Percentiles rank a stretch among this genome's conserved stretches.
Conservation (phyloP, 2,888 invertebrate species). For the Aspidapion aeneum region DNA sequence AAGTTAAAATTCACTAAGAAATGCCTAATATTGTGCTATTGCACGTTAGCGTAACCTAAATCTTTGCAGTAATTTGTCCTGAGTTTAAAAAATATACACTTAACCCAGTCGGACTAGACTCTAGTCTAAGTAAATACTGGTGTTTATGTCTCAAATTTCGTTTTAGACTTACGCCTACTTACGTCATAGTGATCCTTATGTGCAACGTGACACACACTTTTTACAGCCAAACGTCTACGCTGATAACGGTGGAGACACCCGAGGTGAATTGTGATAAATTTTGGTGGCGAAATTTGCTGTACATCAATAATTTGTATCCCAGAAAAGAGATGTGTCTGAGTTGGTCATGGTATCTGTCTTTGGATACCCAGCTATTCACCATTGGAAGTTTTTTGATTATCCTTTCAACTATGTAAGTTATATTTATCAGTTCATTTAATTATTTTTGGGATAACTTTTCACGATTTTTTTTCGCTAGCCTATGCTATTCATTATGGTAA, state of each 20-base stretch:
- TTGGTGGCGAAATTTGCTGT: constrained; percentile 54
- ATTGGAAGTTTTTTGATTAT: constrained; percentile 44
- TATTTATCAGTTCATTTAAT: too few relatives aligned
- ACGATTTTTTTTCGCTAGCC: too few relatives aligned
- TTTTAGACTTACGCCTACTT: constrained; percentile 50
- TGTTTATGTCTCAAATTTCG: too few relatives aligned
- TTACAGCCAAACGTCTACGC: constrained; percentile 43
- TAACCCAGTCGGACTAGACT: too few relatives aligned
- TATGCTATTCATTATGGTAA: too few relatives aligned
- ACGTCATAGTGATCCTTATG: constrained; percentile 46
- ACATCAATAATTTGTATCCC: constrained; percentile 50
- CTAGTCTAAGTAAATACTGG: too few relatives aligned
- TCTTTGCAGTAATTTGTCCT: too few relatives aligned
- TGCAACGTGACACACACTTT: constrained; percentile 44
- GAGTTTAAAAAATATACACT: too few relatives aligned
- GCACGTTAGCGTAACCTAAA: too few relatives aligned
- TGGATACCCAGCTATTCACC: constrained; percentile 50
- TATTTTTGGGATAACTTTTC: too few relatives aligned
- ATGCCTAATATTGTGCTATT: too few relatives aligned
- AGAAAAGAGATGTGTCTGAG: constrained; percentile 49
- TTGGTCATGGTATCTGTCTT: constrained; percentile 53
- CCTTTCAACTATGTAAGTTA: constrained; percentile 49
- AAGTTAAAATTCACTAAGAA: too few relatives aligned
- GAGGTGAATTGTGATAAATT: constrained; percentile 48
- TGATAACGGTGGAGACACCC: constrained; percentile 43